Evolutionary conservation across 2,888 invertebrate genomes (phyloP).

Genomic region (Calliphora vomitoria): DNA sequence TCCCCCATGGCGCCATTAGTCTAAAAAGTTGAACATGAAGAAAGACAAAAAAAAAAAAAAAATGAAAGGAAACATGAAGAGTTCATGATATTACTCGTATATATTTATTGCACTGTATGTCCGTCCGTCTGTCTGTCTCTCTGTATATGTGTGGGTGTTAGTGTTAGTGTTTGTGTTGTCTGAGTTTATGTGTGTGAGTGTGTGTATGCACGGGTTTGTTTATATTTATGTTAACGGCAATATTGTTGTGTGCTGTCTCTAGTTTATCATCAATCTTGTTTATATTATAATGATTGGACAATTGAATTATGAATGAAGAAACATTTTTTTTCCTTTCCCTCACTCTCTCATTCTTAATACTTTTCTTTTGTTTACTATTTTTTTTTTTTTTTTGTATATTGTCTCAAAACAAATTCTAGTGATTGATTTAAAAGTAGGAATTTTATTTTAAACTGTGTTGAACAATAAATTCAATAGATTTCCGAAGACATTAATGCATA

Average conservation of each 20-base stretch:
- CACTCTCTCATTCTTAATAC: neutral
- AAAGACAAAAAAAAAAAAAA: slow-evolving; percentile 9
- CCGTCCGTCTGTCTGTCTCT: neutral
- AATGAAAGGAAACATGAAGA: slow-evolving; percentile 42
- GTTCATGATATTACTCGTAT: slow-evolving; percentile 59
- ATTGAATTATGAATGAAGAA: slow-evolving; percentile 66
- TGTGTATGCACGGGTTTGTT: slow-evolving; percentile 5
- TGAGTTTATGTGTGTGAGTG: neutral
- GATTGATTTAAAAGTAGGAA: slow-evolving; percentile 32
- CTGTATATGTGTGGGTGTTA: neutral
- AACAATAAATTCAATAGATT: neutral
- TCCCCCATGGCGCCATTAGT: slow-evolving; percentile 71
- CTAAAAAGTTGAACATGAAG: slow-evolving; percentile 53
- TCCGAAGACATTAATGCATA: neutral
- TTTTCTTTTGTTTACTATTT: slow-evolving; percentile 37
- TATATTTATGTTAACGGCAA: slow-evolving; percentile 39
- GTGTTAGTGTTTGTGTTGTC: slow-evolving; percentile 11
- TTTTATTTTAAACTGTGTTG: neutral
- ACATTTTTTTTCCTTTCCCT: slow-evolving; percentile 2
- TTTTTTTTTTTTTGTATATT: slow-evolving; percentile 1
- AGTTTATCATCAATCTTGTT: slow-evolving; percentile 71
- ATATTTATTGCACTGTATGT: slow-evolving; percentile 56
- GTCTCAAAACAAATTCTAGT: neutral
- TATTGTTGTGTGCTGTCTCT: slow-evolving; percentile 58
- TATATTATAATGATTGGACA: slow-evolving; percentile 70